phyloP scores from a whole-genome alignment of 2,113 vertebrate genomes.

The Corythornis vintsioides region DNA sequence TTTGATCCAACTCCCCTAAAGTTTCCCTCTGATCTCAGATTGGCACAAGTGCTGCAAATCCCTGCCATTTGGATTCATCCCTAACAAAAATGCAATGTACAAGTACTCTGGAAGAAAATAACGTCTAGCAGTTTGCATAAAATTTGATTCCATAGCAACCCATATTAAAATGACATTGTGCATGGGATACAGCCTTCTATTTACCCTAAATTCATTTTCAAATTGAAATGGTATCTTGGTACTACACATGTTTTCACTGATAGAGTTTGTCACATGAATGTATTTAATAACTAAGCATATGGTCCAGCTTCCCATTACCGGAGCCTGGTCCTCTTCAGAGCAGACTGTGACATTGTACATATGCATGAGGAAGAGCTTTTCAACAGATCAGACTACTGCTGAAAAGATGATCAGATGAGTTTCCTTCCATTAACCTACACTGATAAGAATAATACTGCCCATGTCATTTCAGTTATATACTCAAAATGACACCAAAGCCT shows the following conservation, averaged over 20 bases:
- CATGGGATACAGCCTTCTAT: slow-evolving; percentile 10
- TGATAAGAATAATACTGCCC: slow-evolving; percentile 34
- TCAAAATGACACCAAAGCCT: neutral
- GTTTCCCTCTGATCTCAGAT: neutral
- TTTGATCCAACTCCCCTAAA: neutral
- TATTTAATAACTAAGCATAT: slow-evolving; percentile 54
- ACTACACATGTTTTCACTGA: slow-evolving; percentile 40
- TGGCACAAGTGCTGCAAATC: neutral
- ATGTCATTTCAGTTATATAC: slow-evolving; percentile 37
- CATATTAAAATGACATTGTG: neutral
- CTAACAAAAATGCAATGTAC: neutral
- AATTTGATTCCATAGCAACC: slow-evolving; percentile 34
- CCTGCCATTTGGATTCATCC: neutral
- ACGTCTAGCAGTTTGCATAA: neutral
- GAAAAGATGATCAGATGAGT: slow-evolving; percentile 46
- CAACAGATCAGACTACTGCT: neutral
- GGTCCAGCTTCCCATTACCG: slow-evolving; percentile 5
- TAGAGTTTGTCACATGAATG: slow-evolving; percentile 50
- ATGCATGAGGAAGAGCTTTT: slow-evolving; percentile 6
- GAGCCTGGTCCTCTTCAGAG: neutral
- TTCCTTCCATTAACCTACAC: slow-evolving; percentile 64
- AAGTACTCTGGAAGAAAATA: neutral
- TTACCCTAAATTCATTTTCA: slow-evolving; percentile 49
- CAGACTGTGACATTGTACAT: neutral
- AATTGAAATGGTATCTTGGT: slow-evolving; percentile 60